Evolutionary conservation across 1,140 invertebrate species (phyloP).

Genomic region (Drosophila bipectinata): DNA sequence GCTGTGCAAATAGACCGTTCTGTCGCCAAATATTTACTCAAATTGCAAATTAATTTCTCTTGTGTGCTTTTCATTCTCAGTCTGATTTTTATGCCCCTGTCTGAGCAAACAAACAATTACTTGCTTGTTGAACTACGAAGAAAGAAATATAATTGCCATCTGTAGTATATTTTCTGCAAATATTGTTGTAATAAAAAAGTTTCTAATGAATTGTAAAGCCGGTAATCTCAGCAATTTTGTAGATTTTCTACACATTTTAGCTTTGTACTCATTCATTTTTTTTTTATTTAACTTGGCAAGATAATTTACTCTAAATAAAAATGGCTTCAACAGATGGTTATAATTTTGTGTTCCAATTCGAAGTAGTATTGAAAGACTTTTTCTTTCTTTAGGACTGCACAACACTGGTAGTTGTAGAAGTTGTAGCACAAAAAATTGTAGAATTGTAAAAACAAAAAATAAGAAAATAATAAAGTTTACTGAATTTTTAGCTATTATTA

Average conservation of each 20-base stretch:
- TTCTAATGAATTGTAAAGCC: conserved; percentile 13
- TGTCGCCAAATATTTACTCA: conserved; percentile 38
- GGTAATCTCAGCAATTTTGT: too few species aligned
- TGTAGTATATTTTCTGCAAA: conserved; percentile 15
- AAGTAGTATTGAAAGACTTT: too few species aligned
- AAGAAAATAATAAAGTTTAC: too few species aligned
- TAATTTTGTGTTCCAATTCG: too few species aligned
- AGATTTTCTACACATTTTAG: too few species aligned
- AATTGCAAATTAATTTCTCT: conserved; percentile 56
- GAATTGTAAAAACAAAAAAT: too few species aligned
- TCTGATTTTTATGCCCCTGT: conserved; percentile 15
- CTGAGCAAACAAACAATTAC: conserved; percentile 24
- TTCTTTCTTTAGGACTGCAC: neutral
- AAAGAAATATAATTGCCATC: conserved; percentile 19
- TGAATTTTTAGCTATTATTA: neutral
- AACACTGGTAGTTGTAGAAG: neutral
- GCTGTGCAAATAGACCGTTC: conserved; percentile 38
- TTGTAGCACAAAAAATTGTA: too few species aligned
- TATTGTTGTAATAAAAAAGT: conserved; percentile 22
- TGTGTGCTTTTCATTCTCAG: conserved; percentile 31
- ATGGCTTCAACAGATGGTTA: too few species aligned
- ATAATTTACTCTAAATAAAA: too few species aligned
- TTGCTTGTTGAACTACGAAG: conserved; percentile 3
- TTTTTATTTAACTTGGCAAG: neutral
- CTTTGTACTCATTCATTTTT: neutral